phyloP scores from a whole-genome alignment of 2,797 vertebrate species.

The Balearica regulorum region DNA sequence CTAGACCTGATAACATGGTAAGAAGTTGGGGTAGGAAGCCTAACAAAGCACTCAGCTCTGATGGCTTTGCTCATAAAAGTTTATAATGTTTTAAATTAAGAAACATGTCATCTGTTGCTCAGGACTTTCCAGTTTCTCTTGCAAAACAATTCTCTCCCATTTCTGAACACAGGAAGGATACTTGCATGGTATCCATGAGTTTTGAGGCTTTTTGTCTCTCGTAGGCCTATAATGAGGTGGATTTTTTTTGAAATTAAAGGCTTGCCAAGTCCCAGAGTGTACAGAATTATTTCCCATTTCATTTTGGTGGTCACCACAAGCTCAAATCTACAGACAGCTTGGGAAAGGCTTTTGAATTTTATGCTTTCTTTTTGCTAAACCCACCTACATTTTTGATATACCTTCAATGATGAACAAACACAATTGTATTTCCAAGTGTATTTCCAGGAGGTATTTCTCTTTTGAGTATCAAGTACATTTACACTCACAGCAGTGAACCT shows the following conservation, averaged over 20 bases:
- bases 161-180: not conserved
- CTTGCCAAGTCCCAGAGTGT: not conserved
- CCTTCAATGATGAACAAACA: not conserved
- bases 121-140: not conserved
- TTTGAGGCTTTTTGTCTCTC: not conserved
- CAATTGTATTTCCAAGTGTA: not conserved
- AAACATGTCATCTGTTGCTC: not conserved
- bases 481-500: conserved; percentile 23
- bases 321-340: not conserved
- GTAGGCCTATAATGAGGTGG: not conserved
- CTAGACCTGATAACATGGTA: not conserved
- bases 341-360: not conserved
- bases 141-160: not conserved
- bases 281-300: not conserved
- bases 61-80: not conserved
- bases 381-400: not conserved
- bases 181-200: not conserved
- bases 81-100: not conserved
- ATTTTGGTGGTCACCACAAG: not conserved
- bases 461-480: conserved; percentile 22
- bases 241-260: not conserved
- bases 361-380: not conserved
- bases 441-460: not conserved
- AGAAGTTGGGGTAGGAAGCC: not conserved
- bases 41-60: not conserved